phyloP scores from a whole-genome alignment of 2,113 vertebrate species.

The Porphyrio hochstetteri region DNA sequence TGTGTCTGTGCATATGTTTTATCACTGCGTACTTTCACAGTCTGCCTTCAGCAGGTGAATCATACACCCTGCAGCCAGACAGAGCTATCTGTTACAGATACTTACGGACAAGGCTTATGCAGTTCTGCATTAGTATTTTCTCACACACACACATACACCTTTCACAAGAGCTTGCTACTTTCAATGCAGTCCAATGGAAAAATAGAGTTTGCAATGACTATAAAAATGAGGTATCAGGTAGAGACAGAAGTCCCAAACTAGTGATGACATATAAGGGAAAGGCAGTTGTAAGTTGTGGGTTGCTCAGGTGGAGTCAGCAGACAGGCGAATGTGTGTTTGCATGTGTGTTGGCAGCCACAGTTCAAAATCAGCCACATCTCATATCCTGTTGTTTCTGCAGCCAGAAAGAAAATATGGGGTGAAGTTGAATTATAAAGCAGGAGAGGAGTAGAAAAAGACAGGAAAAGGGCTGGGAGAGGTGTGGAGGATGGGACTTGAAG shows the following conservation, averaged over 20 bases:
- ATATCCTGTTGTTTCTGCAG: neutral
- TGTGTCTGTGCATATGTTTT: neutral
- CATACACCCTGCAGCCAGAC: neutral
- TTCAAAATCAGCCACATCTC: neutral
- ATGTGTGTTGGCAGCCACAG: neutral
- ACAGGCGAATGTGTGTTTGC: neutral
- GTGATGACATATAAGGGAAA: neutral
- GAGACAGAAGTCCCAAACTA: neutral
- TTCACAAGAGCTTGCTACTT: neutral
- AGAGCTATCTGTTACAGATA: neutral
- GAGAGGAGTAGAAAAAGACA: neutral
- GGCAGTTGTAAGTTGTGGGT: neutral
- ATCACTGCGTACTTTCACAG: neutral
- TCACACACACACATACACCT: neutral
- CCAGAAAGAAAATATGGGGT: neutral
- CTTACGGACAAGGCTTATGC: neutral
- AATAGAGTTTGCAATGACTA: neutral
- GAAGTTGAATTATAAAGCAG: neutral
- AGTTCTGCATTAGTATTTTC: neutral
- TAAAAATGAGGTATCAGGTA: neutral
- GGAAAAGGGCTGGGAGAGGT: neutral
- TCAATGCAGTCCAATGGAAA: neutral
- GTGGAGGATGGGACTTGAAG: neutral
- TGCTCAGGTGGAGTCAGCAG: neutral
- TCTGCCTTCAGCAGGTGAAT: neutral